Base-by-base conservation (phyloP, 1,140 invertebrate species). In the Drosophila pachea region DNA sequence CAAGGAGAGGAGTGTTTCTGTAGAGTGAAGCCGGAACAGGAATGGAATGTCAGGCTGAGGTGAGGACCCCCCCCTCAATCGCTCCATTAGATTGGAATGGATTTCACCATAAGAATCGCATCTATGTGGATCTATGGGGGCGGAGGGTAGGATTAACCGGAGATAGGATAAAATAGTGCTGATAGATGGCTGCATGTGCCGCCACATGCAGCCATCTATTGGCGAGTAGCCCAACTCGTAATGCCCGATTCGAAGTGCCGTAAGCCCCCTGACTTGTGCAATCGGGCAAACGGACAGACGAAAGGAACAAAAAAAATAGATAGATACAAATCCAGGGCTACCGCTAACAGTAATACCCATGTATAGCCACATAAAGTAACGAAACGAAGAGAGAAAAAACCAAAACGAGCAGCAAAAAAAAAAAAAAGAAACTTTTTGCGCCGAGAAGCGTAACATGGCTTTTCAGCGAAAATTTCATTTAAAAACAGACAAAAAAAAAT, bases 381-480 rank as follows among this genome's bases (percentile, higher is more conserved):
- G 81, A 77, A 86, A 81, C 74, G 60, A 3, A 22, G 22, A 22
- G 22, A 22, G 22, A 22, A n/a, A n/a, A n/a, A n/a, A n/a, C n/a
- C n/a, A n/a, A n/a, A 22, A 22, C 22, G 22, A 22, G 61, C 29
- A 52, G 49, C 59, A 60, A 64, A 33, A 52, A 40, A 70, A 69
- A n/a, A 74, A 76, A 79, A 86, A 86, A 68, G 68, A 81, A 78
- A 75, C 68, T 81, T 78, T 86, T 86, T 86, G 82, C 68, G 81
- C 81, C 81, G 53, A 86, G 81, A 86, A 86, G 81, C 81, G 81
- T 86, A 86, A 86, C 81, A 86, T 81, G 70, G 74, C 74, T 86
- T 86, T 86, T 86, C 74, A 86, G 76, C 77, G n/a, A 76, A 86
- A 82, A 86, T 86, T 87, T 86, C 82, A 86, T 86, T 86, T 86